Conservation (phyloP, 2,888 invertebrate species). For the Lamellibrachia columna region DNA sequence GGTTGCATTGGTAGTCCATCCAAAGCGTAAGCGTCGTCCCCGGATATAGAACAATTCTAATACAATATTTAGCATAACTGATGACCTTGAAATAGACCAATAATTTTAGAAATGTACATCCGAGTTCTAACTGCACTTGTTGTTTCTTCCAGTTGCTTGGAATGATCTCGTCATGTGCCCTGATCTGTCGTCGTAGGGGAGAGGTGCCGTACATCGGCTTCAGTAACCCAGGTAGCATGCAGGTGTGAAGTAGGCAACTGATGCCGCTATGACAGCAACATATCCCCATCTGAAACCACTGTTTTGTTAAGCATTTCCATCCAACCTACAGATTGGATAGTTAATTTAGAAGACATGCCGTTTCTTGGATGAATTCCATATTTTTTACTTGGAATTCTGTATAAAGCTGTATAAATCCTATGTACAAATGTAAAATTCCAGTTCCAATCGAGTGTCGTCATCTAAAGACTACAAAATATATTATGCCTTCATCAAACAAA, state of each 20-base stretch:
- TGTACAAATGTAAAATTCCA: neutral
- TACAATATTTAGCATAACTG: neutral
- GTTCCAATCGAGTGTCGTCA: neutral
- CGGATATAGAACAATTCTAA: neutral
- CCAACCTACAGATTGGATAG: neutral
- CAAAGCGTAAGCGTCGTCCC: neutral
- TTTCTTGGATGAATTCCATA: neutral
- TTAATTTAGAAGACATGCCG: neutral
- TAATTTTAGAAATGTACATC: neutral
- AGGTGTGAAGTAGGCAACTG: slow-evolving; percentile 26
- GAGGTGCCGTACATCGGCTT: slow-evolving; percentile 47
- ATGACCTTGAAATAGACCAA: neutral
- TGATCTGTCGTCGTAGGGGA: slow-evolving; percentile 55
- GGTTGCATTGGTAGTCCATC: neutral
- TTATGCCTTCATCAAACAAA: neutral
- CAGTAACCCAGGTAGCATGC: slow-evolving; percentile 34
- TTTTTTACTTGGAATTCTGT: neutral
- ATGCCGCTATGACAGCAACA: neutral
- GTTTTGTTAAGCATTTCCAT: neutral
- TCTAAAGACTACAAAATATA: neutral
- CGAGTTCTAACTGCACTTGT: neutral
- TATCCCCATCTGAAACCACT: neutral
- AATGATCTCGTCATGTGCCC: slow-evolving; percentile 56
- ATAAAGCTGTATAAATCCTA: neutral
- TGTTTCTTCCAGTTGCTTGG: slow-evolving; percentile 53